Conservation (phyloP, 2,113 vertebrate species). For the Athene cunicularia region DNA sequence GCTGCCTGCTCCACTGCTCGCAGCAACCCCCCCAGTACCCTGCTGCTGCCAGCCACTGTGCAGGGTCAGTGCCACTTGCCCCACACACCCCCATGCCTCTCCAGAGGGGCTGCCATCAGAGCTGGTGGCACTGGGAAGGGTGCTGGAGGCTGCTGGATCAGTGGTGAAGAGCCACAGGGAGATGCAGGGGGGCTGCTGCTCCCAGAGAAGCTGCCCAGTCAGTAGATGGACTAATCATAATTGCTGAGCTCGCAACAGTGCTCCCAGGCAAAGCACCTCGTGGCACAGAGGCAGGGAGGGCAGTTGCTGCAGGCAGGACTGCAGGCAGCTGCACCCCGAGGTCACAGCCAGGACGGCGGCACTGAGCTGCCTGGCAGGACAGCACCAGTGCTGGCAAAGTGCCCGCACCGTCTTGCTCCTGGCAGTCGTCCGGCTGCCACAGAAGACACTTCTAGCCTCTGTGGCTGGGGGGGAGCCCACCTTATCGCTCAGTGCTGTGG, state of each 20-base stretch:
- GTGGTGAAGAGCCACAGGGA: not conserved
- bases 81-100: not conserved
- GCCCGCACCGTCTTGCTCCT: not conserved
- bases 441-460: not conserved
- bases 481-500: fast-evolving
- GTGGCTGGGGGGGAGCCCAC: not conserved
- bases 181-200: not conserved
- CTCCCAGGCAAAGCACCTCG: not conserved
- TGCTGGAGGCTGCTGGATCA: not conserved
- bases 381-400: fast-evolving
- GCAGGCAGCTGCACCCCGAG: not conserved
- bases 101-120: too few species aligned
- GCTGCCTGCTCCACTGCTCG: not conserved
- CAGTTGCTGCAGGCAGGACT: not conserved
- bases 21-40: not conserved
- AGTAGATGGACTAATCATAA: fast-evolving
- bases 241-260: not conserved
- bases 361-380: not conserved
- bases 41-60: not conserved
- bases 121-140: not conserved
- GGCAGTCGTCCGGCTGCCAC: not conserved
- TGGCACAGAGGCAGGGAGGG: not conserved
- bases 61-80: not conserved
- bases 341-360: not conserved
- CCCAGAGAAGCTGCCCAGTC: not conserved